Base-by-base conservation (phyloP, 1,140 invertebrate species). In the Zaprionus ghesquierei region DNA sequence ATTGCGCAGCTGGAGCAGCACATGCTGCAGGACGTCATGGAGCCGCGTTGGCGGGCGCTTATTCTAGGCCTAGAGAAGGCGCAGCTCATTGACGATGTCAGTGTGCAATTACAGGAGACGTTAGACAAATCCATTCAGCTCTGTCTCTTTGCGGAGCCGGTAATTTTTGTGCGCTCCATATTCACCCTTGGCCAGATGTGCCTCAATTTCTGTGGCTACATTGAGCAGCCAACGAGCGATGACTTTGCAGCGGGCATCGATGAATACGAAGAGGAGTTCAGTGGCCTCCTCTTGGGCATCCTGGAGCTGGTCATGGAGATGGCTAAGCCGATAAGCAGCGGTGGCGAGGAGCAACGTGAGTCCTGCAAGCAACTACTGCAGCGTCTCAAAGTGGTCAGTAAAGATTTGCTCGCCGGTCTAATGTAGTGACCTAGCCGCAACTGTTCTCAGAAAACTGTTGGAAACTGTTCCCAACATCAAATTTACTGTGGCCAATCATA, bases 171-270 rank as follows among this genome's bases (percentile, higher is more conserved):
- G 12, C 53, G 74, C 4, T 46, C 79, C 6, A 15, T 89, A 8
- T 84, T 58, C 13, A 89, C 77, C 1, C 51, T 89, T 2, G 84
- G 79, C 0, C 73, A 77, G 13, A 51, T 84, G 15, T 89, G 84
- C 38, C 77, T 87, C 13, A 87, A 89, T 33, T 87, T 60, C 15
- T 69, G 73, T 12, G 38, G 27, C 18, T 79, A 49, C 20, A 25
- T 82, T 4, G 72, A 76, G 9, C 20, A 8, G 10, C n/a, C 13
- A 49, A 27, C 6, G 0, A 22, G 1, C 13, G 25, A 27, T 3
- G 20, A 59, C 2, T 58, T 51, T 3, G 23, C 20, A 13, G 49
- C 41, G 5, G 22, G 13, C 22, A n/a, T 54, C 5, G 27, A 15
- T 5, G 51, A 54, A 54, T 29, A 31, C 27, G 51, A 54, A 27